Conservation (phyloP, 2,888 invertebrate genomes). For the Cephus rjabovi region DNA sequence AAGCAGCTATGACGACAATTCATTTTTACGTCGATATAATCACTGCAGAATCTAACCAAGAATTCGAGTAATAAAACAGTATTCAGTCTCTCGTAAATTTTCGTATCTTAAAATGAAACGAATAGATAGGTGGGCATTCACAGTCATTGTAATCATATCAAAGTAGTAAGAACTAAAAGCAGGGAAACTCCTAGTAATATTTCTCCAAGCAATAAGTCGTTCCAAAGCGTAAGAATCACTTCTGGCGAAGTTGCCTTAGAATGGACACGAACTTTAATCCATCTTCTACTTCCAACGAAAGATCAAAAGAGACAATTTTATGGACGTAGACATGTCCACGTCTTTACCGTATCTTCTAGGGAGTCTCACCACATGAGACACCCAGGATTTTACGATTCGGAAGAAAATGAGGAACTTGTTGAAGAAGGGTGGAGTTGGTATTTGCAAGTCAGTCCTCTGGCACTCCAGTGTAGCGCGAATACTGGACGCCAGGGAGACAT, state of each 20-base stretch:
- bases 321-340: conserved; percentile 19
- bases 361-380: neutral
- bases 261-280: conserved; percentile 45
- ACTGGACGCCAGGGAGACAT: conserved; percentile 13
- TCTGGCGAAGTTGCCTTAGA: conserved; percentile 33
- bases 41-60: neutral
- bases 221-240: conserved; percentile 42
- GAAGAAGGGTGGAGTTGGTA: conserved; percentile 16
- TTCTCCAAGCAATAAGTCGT: conserved; percentile 38
- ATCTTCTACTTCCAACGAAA: conserved; percentile 37
- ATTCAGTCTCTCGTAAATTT: conserved; percentile 2
- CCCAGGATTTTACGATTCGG: conserved; percentile 2
- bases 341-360: neutral
- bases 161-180: neutral
- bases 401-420: neutral
- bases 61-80: conserved; percentile 9
- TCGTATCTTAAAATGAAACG: neutral
- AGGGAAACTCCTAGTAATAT: conserved; percentile 25
- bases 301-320: conserved; percentile 31
- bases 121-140: neutral
- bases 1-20: neutral
- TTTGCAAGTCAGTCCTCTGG: conserved; percentile 6
- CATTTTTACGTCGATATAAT: neutral
- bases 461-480: conserved; percentile 1
- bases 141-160: neutral